Evolutionary conservation across 2,113 vertebrate species (phyloP), one percentile per base, ranked within the genome.

Genomic region (Myiagra hebetior): DNA sequence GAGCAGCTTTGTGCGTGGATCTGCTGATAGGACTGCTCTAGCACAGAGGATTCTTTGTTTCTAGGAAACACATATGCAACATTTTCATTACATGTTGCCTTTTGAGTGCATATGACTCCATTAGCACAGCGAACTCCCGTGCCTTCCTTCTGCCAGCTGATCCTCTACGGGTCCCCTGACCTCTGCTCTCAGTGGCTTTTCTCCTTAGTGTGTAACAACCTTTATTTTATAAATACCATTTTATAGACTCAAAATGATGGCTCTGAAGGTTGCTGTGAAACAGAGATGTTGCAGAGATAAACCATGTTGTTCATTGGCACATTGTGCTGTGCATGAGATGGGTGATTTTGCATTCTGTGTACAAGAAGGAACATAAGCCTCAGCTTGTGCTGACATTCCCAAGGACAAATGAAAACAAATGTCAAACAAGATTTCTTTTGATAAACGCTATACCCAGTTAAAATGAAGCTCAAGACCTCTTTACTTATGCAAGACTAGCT

Each of bases 271-370:
- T 42, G 31, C 37, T 68, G 31, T 79, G 69, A 59, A 70, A 23
- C 37, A 68, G 64, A 53, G 57, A 11, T 21, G 2, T 42, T 91
- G 65, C 49, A 79, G 82, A 79, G 53, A n/a, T 73, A 37, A 70
- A 9, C 16, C 2, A 1, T 5, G 1, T 14, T 83, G 63, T 27
- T 83, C 3, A 2, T 3, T 86, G 46, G 42, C 30, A 22, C 13
- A 3, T 59, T 21, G 1, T 35, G 37, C 62, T 44, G 35, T 3
- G 1, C 7, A 1, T 2, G 33, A 77, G 46, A 15, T n/a, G 76
- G 77, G 16, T 0, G 4, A n/a, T 55, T 93, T 74, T 81, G 21
- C 20, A 23, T 72, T 53, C 41, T 31, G 3, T 23, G 5, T 31
- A 10, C 14, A 24, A 55, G 56, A 42, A 62, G 44, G 65, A 72